A percentile compares a stretch with the other conserved stretches of the same genome.
phyloP scores from a whole-genome alignment of 2,113 vertebrate genomes.

The Pantherophis guttatus region DNA sequence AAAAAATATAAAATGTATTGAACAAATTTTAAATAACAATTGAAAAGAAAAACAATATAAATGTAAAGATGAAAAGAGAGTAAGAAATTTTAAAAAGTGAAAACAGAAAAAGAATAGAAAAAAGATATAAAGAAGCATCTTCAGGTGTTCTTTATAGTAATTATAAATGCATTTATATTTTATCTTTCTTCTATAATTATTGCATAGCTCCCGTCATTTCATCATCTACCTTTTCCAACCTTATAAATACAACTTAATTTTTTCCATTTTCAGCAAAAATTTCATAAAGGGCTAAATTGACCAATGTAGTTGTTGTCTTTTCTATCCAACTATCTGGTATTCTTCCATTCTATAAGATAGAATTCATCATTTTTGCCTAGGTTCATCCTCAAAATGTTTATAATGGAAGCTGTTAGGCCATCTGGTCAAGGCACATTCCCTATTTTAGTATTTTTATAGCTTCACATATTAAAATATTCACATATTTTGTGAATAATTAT shows the following conservation, averaged over 20 bases:
- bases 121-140: not conserved
- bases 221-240: not conserved
- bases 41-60: not conserved
- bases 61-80: not conserved
- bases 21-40: not conserved
- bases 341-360: too few species aligned
- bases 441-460: not conserved
- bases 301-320: not conserved
- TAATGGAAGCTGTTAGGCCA: not conserved
- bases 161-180: not conserved
- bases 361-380: not conserved
- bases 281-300: not conserved
- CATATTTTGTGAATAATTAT: not conserved
- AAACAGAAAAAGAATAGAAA: not conserved
- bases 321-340: not conserved
- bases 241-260: not conserved
- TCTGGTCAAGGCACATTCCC: not conserved
- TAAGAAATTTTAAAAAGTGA: not conserved
- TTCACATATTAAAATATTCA: not conserved
- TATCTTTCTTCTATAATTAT: not conserved
- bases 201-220: not conserved
- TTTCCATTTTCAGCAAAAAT: not conserved
- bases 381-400: not conserved
- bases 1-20: not conserved
- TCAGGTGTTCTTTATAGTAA: not conserved